Conservation (phyloP, 2,888 invertebrate genomes). For the Stenolophus ochropezus region DNA sequence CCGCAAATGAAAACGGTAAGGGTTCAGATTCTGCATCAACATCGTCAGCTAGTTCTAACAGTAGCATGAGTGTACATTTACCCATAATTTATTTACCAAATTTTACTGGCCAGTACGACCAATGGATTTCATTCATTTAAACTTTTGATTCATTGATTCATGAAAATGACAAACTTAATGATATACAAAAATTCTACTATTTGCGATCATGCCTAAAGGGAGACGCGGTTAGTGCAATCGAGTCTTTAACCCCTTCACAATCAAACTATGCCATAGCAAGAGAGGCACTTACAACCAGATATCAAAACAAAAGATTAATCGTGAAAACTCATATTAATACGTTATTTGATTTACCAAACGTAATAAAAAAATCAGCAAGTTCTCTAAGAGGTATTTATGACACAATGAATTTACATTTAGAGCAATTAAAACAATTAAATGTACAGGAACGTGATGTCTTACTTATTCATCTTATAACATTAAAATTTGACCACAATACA, state of each 20-base stretch:
- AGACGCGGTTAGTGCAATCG: conserved; percentile 36
- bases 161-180: background rate
- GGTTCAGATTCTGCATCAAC: too few species aligned
- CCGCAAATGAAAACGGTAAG: too few species aligned
- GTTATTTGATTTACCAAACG: background rate
- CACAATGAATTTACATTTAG: too few species aligned
- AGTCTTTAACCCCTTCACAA: conserved; percentile 54
- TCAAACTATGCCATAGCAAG: conserved; percentile 61
- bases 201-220: conserved; percentile 19
- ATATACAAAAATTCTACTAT: conserved; percentile 40
- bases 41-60: too few species aligned
- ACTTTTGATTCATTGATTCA: background rate
- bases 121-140: background rate
- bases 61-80: background rate
- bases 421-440: too few species aligned
- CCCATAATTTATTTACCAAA: background rate
- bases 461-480: conserved; percentile 2
- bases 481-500: conserved; percentile 24
- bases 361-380: background rate
- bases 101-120: background rate
- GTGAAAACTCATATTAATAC: conserved; percentile 37
- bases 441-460: background rate
- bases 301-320: conserved; percentile 31
- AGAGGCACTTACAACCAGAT: conserved; percentile 61
- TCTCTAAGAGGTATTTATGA: too few species aligned